Evolutionary conservation across 1,140 invertebrate genomes (phyloP).

Genomic region (Choristoneura fumiferana): DNA sequence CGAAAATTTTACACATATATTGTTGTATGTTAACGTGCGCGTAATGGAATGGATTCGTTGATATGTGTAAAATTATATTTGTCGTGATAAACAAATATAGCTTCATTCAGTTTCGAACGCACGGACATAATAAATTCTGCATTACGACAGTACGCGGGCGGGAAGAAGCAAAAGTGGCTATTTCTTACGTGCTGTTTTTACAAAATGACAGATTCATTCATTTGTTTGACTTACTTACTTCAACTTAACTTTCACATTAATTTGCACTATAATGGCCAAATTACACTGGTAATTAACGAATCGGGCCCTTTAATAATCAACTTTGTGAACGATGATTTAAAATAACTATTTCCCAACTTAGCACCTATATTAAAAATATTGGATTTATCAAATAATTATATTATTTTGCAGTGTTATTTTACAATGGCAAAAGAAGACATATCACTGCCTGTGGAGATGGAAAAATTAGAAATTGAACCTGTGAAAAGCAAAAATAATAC

Average conservation of each 20-base stretch:
- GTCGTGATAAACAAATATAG: too few species aligned
- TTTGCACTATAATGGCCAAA: too few species aligned
- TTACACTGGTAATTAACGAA: too few species aligned
- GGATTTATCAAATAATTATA: too few species aligned
- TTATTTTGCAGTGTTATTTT: conserved; percentile 20
- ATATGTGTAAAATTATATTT: too few species aligned
- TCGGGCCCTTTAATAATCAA: too few species aligned
- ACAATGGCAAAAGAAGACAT: conserved; percentile 73
- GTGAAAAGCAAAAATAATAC: conserved; percentile 37
- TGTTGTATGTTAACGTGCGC: too few species aligned
- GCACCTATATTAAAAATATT: too few species aligned
- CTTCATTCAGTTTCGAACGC: too few species aligned
- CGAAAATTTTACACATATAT: not conserved
- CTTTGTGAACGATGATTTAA: too few species aligned
- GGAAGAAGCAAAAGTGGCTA: not conserved
- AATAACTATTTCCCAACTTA: too few species aligned
- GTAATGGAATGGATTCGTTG: too few species aligned
- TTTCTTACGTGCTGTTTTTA: conserved; percentile 8
- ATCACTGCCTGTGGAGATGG: conserved; percentile 69
- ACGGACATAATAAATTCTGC: not conserved
- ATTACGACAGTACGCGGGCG: conserved; percentile 1
- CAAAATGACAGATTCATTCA: conserved; percentile 1
- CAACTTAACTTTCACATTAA: conserved; percentile 8
- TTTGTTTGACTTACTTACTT: not conserved
- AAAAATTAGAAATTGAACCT: conserved; percentile 76